Base-by-base conservation (phyloP, 1,140 invertebrate genomes). In the Euglossa dilemma region DNA sequence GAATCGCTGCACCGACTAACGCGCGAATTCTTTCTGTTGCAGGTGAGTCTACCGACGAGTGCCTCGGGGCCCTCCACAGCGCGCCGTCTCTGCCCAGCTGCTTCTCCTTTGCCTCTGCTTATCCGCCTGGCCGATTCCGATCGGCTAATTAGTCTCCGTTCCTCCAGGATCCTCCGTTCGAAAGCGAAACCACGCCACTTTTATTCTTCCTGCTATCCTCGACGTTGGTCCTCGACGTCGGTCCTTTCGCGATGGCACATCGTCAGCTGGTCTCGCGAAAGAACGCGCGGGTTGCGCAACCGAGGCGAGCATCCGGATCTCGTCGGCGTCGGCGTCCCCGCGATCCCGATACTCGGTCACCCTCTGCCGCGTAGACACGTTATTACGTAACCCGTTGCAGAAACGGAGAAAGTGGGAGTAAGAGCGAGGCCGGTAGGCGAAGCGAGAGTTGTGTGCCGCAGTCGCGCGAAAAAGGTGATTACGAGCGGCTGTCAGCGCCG, bases 381-480 rank as follows among this genome's bases (percentile, higher is more conserved):
- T 5, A 25, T 80, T 80, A 80, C 77, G 77, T 72, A 80, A 80
- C 45, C 45, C 9, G 0, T 18, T 43, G 1, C n/a, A 28, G 66
- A 2, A 28, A 56, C 43, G 16, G 14, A 8, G 66, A 8, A 57
- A n/a, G 75, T 66, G 36, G 64, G 73, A 23, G 74, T 16, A 16
- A n/a, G 14, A 20, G 28, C 8, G 16, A 18, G 18, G 61, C 18
- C 36, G 7, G 47, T 23, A 36, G 52, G 43, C 66, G 50, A 47
- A 36, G 54, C 23, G 20, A 47, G 16, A 73, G 36, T 81, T 74
- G 50, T 81, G 36, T 36, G 50, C 59, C 59, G 79, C 71, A 81
- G 59, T 74, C 61, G 59, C 52, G 80, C 72, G 80, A 67, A 76
- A 81, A 76, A 56, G 71, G 61, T 66, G 72, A 81, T 81, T 75